Evolutionary conservation across 2,113 vertebrate genomes (phyloP), one percentile per base, ranked within the genome.

Genomic region (Silurus asotus): DNA sequence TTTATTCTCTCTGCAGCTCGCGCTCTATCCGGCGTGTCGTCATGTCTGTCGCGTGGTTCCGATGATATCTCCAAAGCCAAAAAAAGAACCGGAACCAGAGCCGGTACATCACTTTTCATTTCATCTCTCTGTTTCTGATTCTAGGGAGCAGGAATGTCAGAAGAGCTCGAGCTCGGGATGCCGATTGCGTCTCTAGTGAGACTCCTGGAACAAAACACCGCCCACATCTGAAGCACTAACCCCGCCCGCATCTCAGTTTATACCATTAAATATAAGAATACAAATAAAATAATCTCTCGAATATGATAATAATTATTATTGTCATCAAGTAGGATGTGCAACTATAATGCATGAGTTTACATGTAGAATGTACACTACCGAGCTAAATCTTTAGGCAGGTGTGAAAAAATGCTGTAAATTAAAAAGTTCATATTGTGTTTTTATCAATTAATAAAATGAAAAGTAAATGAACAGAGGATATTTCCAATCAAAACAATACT

Each of bases 1-100:
- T 76, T 76, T 53, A 76, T 76, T 55, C 69, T 48, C 37, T 72
- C 74, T 53, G 74, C 70, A 74, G 17, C 45, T 74, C 69, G 28
- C 45, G 45, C 48, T 23, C 48, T 51, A 11, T 20, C 69, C 8
- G 23, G n/a, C 75, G 75, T 58, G 25, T 19, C 7, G 53, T 58
- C 76, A 75, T 75, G 72, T 75, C 48, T 49, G 70, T 70, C 67
- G 14, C 28, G 67, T 23, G 75, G 53, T 77, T 28, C 20, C 49
- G 51, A 49, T 55, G 28, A 37, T 49, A 45, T 17, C 15, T 25
- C 15, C 1, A 45, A 72, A 15, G 25, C 65, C 65, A 7, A 37
- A 37, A 37, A 37, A 37, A 37, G 37, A 37, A 37, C 37, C 37
- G 37, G 37, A 37, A 69, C 10, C n/a, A 2, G 3, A 55, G 14